Evolutionary conservation across 1,140 invertebrate species (phyloP).

Genomic region (Leguminivora glycinivorella): DNA sequence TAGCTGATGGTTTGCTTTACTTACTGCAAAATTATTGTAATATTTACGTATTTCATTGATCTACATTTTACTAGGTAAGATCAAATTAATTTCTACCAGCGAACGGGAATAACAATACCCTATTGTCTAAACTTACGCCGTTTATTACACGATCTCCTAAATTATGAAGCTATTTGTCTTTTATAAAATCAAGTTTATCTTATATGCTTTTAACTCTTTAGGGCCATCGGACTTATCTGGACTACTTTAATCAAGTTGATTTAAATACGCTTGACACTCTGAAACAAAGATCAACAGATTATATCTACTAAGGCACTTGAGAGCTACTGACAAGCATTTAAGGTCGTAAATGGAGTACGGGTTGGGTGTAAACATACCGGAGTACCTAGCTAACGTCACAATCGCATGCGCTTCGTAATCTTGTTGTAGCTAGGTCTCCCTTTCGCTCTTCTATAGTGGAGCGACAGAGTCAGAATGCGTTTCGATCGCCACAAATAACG

Average conservation of each 20-base stretch:
- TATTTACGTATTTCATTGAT: too few species aligned
- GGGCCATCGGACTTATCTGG: neutral
- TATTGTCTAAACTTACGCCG: slow-evolving; percentile 12
- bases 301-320: neutral
- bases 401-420: too few species aligned
- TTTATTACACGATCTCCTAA: slow-evolving; percentile 1
- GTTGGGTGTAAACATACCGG: neutral
- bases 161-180: neutral
- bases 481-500: too few species aligned
- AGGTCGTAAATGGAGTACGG: neutral
- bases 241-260: slow-evolving; percentile 13
- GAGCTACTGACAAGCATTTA: neutral
- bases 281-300: neutral
- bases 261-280: slow-evolving; percentile 6
- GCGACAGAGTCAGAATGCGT: too few species aligned
- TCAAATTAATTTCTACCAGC: neutral
- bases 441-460: too few species aligned
- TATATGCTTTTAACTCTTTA: slow-evolving; percentile 10
- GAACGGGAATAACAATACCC: neutral
- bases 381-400: too few species aligned
- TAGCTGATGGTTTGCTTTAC: too few species aligned
- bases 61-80: neutral
- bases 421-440: too few species aligned
- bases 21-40: too few species aligned
- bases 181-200: slow-evolving; percentile 8